Base-by-base conservation (phyloP, 2,797 vertebrate genomes). In the Numenius phaeopus region DNA sequence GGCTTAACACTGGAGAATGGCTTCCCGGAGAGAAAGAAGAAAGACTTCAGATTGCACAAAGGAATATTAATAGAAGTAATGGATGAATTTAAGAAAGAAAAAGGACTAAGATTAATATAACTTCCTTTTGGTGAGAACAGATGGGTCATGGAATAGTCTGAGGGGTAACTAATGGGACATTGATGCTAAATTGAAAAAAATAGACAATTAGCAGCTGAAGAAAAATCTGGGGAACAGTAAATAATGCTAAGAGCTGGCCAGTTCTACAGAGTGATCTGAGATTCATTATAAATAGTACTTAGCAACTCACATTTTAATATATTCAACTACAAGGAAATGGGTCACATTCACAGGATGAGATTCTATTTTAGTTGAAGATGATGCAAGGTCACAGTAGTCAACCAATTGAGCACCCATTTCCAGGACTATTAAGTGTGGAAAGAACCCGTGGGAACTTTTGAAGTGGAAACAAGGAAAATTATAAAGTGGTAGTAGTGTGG, bases 1-100 rank as follows among this genome's bases (percentile, higher is more conserved):
- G 30, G 76, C 75, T 64, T 84, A 92, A 5, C 75, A 57, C 40
- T 89, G 71, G 65, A 94, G 73, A 46, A 82, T 34, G 73, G 85
- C 40, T 96, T 97, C 87, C 87, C 2, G 11, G 70, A 76, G 80
- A 26, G 94, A 95, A 90, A 76, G 84, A 92, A 96, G 69, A 96
- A 94, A 95, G 91, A 55, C 58, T 87, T 95, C 70, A 91, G 65
- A 86, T 37, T 88, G 66, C 47, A 92, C n/a, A 89, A 95, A 91
- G n/a, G 66, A 64, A 87, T 97, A 95, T 95, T 94, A 94, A 90
- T 83, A 84, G 62, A 90, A 81, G 40, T 82, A 91, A 94, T 84
- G 50, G 73, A 89, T 80, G 73, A 90, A 95, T 55, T 88, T 93
- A 73, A 89, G 73, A 82, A 90, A 84, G 54, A 50, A 89, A 87